These are phyloP conservation scores for Entelurus aequoreus DNA, from an alignment of 2,113 vertebrate genomes.

Conservation along the genomic window DNA sequence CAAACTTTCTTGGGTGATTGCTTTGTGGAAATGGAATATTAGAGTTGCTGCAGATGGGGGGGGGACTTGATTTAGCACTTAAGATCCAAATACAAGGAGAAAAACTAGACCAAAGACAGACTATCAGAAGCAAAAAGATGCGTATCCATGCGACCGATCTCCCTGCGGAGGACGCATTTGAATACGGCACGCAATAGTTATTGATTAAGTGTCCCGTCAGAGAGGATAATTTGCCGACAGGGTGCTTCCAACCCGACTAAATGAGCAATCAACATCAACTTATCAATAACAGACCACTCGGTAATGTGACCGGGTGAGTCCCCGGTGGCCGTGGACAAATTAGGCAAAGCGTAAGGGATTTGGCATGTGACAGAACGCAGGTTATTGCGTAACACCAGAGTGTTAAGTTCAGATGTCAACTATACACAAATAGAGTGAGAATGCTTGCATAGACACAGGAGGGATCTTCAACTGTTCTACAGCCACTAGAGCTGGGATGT, in stretches of 20 bases:
- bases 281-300: background rate
- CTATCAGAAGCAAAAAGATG: slow-evolving; percentile 31
- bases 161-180: background rate
- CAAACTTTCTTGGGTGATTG: slow-evolving; percentile 60
- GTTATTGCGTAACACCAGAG: slow-evolving; percentile 30
- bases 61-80: slow-evolving; percentile 45
- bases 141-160: background rate
- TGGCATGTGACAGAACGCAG: slow-evolving; percentile 35
- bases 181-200: background rate
- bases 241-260: background rate
- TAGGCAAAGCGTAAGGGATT: slow-evolving; percentile 15
- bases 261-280: slow-evolving; percentile 5
- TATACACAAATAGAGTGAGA: no score
- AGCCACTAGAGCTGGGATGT: no score
- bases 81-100: slow-evolving; percentile 45
- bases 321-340: slow-evolving; percentile 14
- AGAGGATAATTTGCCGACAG: background rate
- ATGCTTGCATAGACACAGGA: no score
- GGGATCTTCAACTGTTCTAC: no score
- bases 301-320: background rate
- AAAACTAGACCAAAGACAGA: slow-evolving; percentile 25
- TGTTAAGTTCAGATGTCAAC: background rate
- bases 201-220: background rate
- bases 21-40: slow-evolving; percentile 69
- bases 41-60: slow-evolving; percentile 48